These are phyloP conservation scores for Olivierus martensii DNA, from an alignment of 1,140 invertebrate genomes.

Conservation along the genomic window DNA sequence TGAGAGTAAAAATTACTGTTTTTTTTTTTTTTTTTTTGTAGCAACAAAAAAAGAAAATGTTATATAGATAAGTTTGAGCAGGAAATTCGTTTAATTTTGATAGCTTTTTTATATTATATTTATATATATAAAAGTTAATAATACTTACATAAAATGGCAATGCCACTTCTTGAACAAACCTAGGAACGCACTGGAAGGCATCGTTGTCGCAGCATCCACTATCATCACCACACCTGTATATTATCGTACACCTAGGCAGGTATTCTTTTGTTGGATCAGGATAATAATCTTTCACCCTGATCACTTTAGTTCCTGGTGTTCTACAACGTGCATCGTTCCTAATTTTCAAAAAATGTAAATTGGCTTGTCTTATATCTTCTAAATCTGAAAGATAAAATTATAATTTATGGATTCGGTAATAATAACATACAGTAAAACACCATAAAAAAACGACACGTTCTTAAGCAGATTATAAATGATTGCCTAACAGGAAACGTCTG, in stretches of 20 bases:
- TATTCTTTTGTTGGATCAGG: constrained; percentile 53
- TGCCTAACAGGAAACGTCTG: too few species aligned
- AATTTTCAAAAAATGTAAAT: constrained; percentile 42
- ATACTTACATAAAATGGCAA: constrained; percentile 56
- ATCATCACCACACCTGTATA: constrained; percentile 59
- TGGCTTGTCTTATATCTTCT: constrained; percentile 30
- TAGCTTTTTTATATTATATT: too few species aligned
- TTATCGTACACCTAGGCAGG: constrained; percentile 52
- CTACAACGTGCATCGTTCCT: constrained; percentile 43
- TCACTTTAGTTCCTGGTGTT: constrained; percentile 43
- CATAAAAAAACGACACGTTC: too few species aligned
- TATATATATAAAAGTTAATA: neutral
- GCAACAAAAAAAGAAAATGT: too few species aligned
- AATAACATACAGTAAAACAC: too few species aligned
- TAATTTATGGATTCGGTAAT: too few species aligned
- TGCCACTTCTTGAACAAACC: constrained; percentile 43
- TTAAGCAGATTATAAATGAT: too few species aligned
- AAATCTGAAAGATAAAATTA: constrained; percentile 1
- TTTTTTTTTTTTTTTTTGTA: too few species aligned
- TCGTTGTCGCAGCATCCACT: constrained; percentile 54
- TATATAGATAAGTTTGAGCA: too few species aligned
- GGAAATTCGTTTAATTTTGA: too few species aligned
- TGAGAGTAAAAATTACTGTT: too few species aligned
- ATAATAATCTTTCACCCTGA: constrained; percentile 45
- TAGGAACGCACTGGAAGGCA: constrained; percentile 47